Base-by-base conservation (phyloP, 2,113 vertebrate species). In the Genyomyrus donnyi region DNA sequence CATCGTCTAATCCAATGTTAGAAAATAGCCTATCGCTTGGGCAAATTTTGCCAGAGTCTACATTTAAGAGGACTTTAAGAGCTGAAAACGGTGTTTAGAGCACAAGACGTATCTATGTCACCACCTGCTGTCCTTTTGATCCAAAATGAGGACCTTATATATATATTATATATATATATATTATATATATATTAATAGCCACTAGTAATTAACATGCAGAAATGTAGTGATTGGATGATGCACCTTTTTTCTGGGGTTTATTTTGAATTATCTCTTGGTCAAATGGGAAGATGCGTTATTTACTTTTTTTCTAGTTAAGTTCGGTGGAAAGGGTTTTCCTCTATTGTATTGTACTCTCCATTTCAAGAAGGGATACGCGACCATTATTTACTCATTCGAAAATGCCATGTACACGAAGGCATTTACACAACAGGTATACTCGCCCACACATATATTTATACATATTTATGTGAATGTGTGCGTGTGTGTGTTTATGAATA, bases 341-440 rank as follows among this genome's bases (percentile, higher is more conserved):
- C 62, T 70, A 70, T 39, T 53, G 24, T 56, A 17, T 50, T 39
- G 27, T 35, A 35, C 45, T 56, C 48, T 19, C 48, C 53, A 62
- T 85, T 56, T 89, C 50, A 89, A 52, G 49, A 89, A 83, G 46
- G 46, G 11, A 85, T 83, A 88, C 49, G 35, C 52, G 31, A 50
- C 74, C 39, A 31, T 49, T 85, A 77, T 45, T 85, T 80, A 49
- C 89, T 89, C 89, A 50, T 31, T 58, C 77, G 80, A 89, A 89
- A 56, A 46, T 85, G 52, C 53, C 17, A 88, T 45, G 46, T 39
- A 53, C 62, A 13, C 48, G 39, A 62, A 53, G 39, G 42, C 89
- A 87, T 85, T 89, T 90, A 83, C 85, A 88, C 91, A 91, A 91
- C 91, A 90, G 89, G 91, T 91, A 31, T 89, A 39, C 85, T 83